A percentile compares a stretch with the other conserved stretches of the same genome.
These are phyloP conservation scores for Scleropages formosus DNA, from an alignment of 2,797 vertebrate species.

Conservation along the genomic window DNA sequence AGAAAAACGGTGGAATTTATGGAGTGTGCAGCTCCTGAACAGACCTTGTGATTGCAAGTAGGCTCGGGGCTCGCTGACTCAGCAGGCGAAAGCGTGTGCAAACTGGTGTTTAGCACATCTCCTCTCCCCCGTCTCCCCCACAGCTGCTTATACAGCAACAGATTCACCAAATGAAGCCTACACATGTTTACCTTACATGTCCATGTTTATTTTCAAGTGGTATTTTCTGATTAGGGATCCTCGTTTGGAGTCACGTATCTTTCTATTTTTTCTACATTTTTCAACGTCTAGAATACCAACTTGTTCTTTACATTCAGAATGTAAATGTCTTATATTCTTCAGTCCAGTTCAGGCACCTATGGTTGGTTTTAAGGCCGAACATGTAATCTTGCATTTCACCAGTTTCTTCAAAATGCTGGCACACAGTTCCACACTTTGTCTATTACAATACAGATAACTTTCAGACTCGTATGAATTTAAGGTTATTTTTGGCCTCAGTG, in stretches of 20 bases:
- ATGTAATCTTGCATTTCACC: too few species aligned
- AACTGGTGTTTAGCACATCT: conserved; percentile 18
- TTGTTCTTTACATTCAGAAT: background rate
- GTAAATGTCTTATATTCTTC: conserved; percentile 10
- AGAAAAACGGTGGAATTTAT: conserved; percentile 20
- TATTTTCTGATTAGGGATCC: conserved; percentile 16
- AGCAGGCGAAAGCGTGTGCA: conserved; percentile 28
- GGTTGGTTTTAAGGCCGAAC: too few species aligned
- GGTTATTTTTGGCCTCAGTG: too few species aligned
- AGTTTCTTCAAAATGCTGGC: too few species aligned
- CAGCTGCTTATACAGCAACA: conserved; percentile 43
- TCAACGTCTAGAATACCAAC: background rate
- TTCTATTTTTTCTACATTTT: background rate
- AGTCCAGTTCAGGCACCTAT: background rate
- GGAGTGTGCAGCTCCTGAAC: conserved; percentile 16
- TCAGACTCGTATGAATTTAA: too few species aligned
- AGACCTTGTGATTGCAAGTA: conserved; percentile 27
- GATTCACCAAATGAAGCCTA: background rate
- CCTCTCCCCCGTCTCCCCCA: conserved; percentile 18
- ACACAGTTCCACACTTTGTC: too few species aligned
- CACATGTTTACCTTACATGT: background rate
- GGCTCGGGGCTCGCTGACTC: conserved; percentile 25
- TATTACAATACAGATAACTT: too few species aligned
- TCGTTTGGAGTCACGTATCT: conserved; percentile 3
- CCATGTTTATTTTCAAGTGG: conserved; percentile 26